Evolutionary conservation across 2,888 invertebrate genomes (phyloP), one percentile per base, ranked within the genome.

Genomic region (Nemurella pictetii): DNA sequence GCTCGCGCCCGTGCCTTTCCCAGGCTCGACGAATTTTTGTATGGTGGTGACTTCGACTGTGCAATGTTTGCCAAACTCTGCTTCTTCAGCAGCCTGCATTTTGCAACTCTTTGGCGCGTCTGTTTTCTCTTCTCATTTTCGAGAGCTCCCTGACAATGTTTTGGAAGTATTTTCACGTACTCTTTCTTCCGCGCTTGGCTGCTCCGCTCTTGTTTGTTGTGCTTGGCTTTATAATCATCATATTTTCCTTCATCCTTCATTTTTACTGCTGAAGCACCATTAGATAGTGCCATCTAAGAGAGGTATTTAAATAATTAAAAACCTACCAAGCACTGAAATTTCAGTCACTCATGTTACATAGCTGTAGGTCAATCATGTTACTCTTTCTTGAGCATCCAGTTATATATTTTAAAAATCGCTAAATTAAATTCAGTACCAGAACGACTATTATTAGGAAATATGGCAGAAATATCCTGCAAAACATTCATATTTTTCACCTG

Each of bases 221-320:
- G 75, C 9, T 83, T 83, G 20, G 20, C n/a, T 28, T 74, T 83
- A 32, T 83, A 83, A 26, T 80, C 28, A 5, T 83, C 75, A 74
- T 73, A 83, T n/a, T 74, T 73, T 29, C 29, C 74, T 5, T 7
- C 25, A 15, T 20, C 3, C 30, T 83, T 83, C 25, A 83, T 26
- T 29, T 74, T 83, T 7, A 75, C 74, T 74, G 28, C 28, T 9
- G 15, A 73, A 30, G 29, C 83, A 83, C 0, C 12, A n/a, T 12
- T 74, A 15, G 25, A n/a, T 15, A 25, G 74, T n/a, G 12, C 25
- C 74, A 74, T 74, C 25, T 74, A n/a, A n/a, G n/a, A n/a, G n/a
- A n/a, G n/a, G n/a, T n/a, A n/a, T n/a, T n/a, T n/a, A n/a, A n/a
- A n/a, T n/a, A n/a, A n/a, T n/a, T n/a, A n/a, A n/a, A n/a, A n/a